phyloP scores from a whole-genome alignment of 2,888 invertebrate species.

The Homarus gammarus region DNA sequence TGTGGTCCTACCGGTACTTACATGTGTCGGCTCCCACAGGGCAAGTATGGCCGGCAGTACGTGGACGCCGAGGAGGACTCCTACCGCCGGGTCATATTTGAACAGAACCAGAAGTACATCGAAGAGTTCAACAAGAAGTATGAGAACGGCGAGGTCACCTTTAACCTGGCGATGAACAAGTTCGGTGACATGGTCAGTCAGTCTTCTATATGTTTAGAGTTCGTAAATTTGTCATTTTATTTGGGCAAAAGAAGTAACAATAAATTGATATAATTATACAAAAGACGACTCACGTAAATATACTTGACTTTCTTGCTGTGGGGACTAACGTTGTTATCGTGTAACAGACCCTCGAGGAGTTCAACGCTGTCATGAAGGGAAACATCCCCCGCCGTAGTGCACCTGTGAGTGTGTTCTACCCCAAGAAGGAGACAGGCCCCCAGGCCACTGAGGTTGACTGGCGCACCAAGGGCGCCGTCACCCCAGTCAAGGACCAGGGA shows the following conservation, averaged over 20 bases:
- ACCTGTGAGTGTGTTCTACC: neutral
- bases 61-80: constrained; percentile 17
- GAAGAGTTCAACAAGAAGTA: constrained; percentile 84
- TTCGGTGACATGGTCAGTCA: constrained; percentile 87
- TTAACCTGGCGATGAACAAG: constrained; percentile 82
- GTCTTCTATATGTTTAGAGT: no score
- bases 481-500: constrained; percentile 79
- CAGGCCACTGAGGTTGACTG: constrained; percentile 79
- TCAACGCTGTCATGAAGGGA: constrained; percentile 39
- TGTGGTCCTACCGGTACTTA: neutral
- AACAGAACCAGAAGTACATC: constrained; percentile 54
- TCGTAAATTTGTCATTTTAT: no score
- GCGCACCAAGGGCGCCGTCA: constrained; percentile 79
- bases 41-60: constrained; percentile 20
- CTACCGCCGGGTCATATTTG: constrained; percentile 33
- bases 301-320: no score
- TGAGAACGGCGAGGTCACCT: constrained; percentile 77
- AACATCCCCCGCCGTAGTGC: neutral
- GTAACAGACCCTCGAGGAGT: constrained; percentile 44
- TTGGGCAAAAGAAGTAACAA: no score
- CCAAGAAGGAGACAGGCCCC: constrained; percentile 16
- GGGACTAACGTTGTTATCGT: no score
- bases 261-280: no score
- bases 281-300: no score
- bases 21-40: neutral